Conservation (phyloP, 92 coral and sea anemone species). For the Actinostola sp. region DNA sequence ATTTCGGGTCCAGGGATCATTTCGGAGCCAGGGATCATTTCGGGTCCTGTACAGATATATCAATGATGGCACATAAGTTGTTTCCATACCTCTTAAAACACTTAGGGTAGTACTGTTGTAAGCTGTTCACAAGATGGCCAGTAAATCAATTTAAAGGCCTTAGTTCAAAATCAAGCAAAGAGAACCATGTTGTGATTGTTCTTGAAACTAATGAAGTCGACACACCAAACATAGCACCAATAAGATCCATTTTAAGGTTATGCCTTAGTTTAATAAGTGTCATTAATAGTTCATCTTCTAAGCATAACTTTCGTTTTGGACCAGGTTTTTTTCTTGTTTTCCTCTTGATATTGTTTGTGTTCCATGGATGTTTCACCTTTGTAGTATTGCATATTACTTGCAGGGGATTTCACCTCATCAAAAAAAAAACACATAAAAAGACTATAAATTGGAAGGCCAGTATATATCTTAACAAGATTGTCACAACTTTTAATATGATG, state of each 20-base stretch:
- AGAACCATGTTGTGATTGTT: constrained; percentile 51
- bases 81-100: constrained; percentile 38
- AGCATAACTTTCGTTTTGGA: constrained; percentile 30
- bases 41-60: no score
- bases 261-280: constrained; percentile 57
- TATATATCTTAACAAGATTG: constrained; percentile 22
- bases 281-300: constrained; percentile 45
- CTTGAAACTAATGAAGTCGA: constrained; percentile 30
- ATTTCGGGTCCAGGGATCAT: no score
- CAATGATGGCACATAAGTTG: constrained; percentile 52
- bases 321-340: constrained; percentile 51
- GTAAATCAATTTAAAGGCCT: constrained; percentile 48
- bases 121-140: constrained; percentile 57
- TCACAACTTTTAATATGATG: constrained; percentile 19
- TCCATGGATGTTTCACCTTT: constrained; percentile 17
- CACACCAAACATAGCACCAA: constrained; percentile 47
- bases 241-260: constrained; percentile 33
- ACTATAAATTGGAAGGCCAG: constrained; percentile 31
- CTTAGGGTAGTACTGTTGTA: constrained; percentile 36
- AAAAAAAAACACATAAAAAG: constrained; percentile 32
- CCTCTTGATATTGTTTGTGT: constrained; percentile 36
- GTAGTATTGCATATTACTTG: constrained; percentile 20
- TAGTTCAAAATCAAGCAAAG: constrained; percentile 56
- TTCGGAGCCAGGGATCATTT: no score
- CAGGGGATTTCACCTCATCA: constrained; percentile 25